Conservation (phyloP, 2,888 invertebrate genomes). For the Oligia strigilis region DNA sequence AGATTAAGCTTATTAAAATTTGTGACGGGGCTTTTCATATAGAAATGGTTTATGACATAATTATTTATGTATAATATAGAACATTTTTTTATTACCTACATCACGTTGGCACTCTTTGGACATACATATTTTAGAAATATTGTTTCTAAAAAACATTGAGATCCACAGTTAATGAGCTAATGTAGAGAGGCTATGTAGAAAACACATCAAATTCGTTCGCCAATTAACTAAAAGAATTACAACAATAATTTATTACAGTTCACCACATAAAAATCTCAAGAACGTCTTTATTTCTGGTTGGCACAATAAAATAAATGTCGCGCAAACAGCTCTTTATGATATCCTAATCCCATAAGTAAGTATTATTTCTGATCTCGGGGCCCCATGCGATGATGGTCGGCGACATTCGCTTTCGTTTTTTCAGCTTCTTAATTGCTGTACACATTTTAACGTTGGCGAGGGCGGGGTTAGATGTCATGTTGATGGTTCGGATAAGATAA, state of each 20-base stretch:
- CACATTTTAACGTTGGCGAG: constrained; percentile 74
- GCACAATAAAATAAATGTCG: constrained; percentile 26
- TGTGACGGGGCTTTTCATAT: constrained; percentile 14
- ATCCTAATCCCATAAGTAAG: constrained; percentile 63
- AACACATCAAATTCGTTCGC: neutral
- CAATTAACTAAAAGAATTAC: constrained; percentile 22
- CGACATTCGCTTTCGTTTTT: constrained; percentile 83
- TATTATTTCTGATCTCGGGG: constrained; percentile 80
- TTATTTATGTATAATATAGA: neutral
- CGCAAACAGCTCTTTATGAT: constrained; percentile 74
- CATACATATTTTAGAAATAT: no score
- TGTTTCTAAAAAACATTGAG: neutral
- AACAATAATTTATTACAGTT: constrained; percentile 9
- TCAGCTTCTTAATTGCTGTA: constrained; percentile 83
- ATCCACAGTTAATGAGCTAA: neutral
- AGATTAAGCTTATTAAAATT: constrained; percentile 49
- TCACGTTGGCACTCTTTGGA: neutral
- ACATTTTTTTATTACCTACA: neutral
- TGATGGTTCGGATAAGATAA: constrained; percentile 56
- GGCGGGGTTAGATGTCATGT: constrained; percentile 61
- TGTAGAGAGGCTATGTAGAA: neutral
- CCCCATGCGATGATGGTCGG: constrained; percentile 84
- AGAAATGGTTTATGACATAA: constrained; percentile 27
- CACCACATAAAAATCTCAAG: constrained; percentile 11
- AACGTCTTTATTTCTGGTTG: neutral